Conservation (phyloP, 2,888 invertebrate genomes). For the Eupithecia abbreviata region DNA sequence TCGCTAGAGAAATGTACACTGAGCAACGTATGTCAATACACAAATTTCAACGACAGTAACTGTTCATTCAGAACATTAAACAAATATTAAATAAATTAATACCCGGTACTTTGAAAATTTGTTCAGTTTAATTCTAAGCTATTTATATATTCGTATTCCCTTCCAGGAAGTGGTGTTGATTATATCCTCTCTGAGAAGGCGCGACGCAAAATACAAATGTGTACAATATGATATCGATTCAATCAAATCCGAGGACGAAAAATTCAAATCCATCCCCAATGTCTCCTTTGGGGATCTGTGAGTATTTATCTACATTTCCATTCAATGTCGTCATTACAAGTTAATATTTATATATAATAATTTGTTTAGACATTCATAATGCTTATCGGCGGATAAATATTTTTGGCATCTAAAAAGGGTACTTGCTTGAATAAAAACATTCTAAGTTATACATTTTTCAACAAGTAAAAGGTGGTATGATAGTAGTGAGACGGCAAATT, state of each 20-base stretch:
- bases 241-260: constrained; percentile 58
- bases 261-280: constrained; percentile 59
- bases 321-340: constrained; percentile 9
- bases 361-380: constrained; percentile 1
- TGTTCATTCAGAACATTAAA: neutral
- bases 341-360: neutral
- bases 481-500: neutral
- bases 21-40: neutral
- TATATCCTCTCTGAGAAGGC: constrained; percentile 59
- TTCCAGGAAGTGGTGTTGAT: constrained; percentile 60
- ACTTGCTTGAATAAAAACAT: neutral
- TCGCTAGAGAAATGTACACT: neutral
- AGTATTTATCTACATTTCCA: constrained; percentile 44
- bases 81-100: no score
- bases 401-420: neutral
- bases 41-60: neutral
- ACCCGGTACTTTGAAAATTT: neutral
- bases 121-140: neutral
- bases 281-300: constrained; percentile 62
- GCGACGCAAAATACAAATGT: constrained; percentile 53
- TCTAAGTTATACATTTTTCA: neutral
- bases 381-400: neutral
- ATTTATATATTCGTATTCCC: constrained; percentile 15
- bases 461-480: neutral
- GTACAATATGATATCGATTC: constrained; percentile 57